Evolutionary conservation across 2,888 invertebrate species (phyloP).

Genomic region (Lasius platythorax): DNA sequence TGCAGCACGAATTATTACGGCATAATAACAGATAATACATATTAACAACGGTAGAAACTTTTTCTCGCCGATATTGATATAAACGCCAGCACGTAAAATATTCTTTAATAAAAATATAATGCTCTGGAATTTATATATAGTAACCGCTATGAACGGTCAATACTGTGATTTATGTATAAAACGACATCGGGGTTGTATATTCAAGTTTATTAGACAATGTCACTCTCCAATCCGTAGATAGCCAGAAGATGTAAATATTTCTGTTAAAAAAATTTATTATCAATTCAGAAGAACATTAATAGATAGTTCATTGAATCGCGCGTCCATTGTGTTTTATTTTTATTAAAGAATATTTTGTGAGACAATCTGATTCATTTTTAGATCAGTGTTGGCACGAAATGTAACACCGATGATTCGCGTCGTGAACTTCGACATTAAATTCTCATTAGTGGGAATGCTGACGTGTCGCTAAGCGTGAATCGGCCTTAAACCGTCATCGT

Average conservation of each 20-base stretch:
- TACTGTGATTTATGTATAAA: background rate
- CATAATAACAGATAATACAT: background rate
- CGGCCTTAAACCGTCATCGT: constrained; percentile 66
- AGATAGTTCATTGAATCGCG: background rate
- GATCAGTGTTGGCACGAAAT: background rate
- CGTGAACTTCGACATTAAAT: background rate
- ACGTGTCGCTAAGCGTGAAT: constrained; percentile 12
- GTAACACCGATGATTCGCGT: background rate
- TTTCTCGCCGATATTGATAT: background rate
- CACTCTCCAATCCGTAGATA: no score
- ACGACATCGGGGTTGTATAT: background rate
- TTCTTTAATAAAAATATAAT: background rate
- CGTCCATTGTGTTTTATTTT: background rate
- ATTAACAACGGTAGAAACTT: background rate
- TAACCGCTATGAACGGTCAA: background rate
- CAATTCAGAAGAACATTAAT: background rate
- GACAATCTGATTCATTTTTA: background rate
- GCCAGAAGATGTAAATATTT: background rate
- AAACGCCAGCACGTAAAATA: background rate
- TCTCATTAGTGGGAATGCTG: constrained; percentile 18
- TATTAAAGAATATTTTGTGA: background rate
- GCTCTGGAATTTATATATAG: constrained; percentile 1
- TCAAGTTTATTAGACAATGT: background rate
- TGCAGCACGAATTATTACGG: background rate
- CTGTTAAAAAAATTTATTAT: background rate